Conservation (phyloP, 2,113 vertebrate species). For the Pomatorhinus ruficollis region DNA sequence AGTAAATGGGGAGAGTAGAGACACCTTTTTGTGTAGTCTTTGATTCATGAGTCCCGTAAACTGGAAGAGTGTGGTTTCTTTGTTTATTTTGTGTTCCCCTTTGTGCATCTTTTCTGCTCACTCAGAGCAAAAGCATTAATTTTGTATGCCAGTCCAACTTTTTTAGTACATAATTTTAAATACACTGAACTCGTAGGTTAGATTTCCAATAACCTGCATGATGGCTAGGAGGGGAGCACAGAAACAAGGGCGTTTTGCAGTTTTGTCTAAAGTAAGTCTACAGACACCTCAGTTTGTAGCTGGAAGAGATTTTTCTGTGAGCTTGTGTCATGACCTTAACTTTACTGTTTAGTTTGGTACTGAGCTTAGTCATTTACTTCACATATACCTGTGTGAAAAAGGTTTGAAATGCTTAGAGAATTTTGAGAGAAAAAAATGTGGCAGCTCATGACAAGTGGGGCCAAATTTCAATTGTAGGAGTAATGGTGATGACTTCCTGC, state of each 20-base stretch:
- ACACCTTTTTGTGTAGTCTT: not conserved
- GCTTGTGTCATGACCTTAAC: not conserved
- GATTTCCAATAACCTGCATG: not conserved
- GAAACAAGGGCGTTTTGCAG: not conserved
- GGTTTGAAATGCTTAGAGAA: not conserved
- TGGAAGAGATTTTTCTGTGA: not conserved
- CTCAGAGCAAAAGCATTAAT: not conserved
- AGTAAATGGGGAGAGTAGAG: not conserved
- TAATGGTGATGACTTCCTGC: not conserved
- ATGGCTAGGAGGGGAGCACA: not conserved
- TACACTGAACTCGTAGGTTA: fast-evolving
- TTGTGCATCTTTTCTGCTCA: not conserved
- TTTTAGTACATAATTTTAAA: not conserved
- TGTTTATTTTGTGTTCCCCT: not conserved
- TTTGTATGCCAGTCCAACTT: not conserved
- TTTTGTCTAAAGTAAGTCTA: not conserved
- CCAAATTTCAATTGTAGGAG: not conserved
- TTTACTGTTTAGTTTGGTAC: not conserved
- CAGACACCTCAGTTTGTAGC: not conserved
- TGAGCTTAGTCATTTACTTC: not conserved
- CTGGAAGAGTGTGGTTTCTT: not conserved
- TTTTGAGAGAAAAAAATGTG: not conserved
- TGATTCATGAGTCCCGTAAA: not conserved
- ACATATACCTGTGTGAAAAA: not conserved
- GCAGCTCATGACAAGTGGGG: not conserved